phyloP scores from a whole-genome alignment of 1,140 invertebrate genomes.

The Eulimnadia texana region DNA sequence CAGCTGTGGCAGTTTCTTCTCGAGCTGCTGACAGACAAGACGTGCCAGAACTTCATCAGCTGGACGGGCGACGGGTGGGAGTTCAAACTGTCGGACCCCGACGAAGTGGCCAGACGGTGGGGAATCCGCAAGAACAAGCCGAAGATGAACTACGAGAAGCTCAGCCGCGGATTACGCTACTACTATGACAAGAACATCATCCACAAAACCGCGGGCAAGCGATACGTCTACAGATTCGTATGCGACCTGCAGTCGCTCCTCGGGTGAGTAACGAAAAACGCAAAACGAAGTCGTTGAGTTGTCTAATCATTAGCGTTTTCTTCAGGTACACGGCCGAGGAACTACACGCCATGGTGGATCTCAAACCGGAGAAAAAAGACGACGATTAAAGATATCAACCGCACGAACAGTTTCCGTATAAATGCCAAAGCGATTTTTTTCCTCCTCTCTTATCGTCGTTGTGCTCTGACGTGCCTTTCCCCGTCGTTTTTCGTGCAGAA shows the following conservation, averaged over 20 bases:
- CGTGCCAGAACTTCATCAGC: conserved; percentile 88
- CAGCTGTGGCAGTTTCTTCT: conserved; percentile 96
- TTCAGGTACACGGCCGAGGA: conserved; percentile 75
- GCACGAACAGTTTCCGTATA: neutral
- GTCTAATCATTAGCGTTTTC: conserved; percentile 19
- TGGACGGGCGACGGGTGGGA: conserved; percentile 99
- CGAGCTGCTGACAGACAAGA: conserved; percentile 89
- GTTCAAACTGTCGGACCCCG: conserved; percentile 95
- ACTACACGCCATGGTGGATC: conserved; percentile 81
- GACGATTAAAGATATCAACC: conserved; percentile 41
- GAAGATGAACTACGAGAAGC: conserved; percentile 98
- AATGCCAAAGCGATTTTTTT: neutral
- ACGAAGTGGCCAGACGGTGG: conserved; percentile 93
- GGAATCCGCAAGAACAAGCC: conserved; percentile 96
- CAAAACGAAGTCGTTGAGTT: too few relatives aligned
- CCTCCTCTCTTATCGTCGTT: too few relatives aligned
- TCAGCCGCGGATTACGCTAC: conserved; percentile 87
- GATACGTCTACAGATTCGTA: conserved; percentile 95
- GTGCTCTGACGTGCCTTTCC: neutral
- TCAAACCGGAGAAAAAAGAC: conserved; percentile 87
- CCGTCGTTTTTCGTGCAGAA: too few relatives aligned
- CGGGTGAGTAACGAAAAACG: too few relatives aligned
- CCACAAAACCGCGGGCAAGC: conserved; percentile 92
- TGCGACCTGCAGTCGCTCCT: conserved; percentile 88
- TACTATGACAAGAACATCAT: conserved; percentile 99